These are phyloP conservation scores for Petroica traversi DNA, from an alignment of 2,113 vertebrate genomes.

Conservation along the genomic window DNA sequence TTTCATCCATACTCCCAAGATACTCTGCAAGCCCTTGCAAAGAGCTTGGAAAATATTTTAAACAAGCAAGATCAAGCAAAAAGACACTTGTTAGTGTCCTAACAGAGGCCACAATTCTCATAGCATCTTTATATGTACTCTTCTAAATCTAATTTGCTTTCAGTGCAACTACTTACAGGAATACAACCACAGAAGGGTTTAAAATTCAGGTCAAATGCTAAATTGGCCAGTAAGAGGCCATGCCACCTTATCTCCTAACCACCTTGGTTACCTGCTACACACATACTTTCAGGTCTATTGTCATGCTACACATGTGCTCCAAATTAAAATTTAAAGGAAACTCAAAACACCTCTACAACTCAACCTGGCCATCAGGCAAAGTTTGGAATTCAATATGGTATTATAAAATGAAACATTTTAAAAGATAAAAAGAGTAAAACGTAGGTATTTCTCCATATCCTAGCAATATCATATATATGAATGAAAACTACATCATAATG, in stretches of 20 bases:
- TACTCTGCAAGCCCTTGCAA: not conserved
- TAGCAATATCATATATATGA: rapidly evolving
- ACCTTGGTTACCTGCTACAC: not conserved
- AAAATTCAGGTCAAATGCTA: not conserved
- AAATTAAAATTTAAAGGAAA: not conserved
- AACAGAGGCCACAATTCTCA: not conserved
- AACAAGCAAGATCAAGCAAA: not conserved
- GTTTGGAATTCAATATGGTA: not conserved
- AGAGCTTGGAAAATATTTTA: not conserved
- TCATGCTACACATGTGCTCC: not conserved
- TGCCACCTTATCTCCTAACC: not conserved
- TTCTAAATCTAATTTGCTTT: not conserved
- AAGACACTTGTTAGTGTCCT: not conserved
- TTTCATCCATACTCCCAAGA: not conserved
- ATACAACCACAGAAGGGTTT: not conserved
- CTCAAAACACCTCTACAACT: not conserved
- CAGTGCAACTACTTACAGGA: not conserved
- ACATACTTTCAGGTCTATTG: not conserved
- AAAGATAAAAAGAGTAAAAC: not conserved
- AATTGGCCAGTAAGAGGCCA: not conserved
- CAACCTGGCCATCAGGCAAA: not conserved
- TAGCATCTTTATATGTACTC: not conserved
- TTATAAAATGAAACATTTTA: not conserved
- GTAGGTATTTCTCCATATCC: not conserved
- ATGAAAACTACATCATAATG: not conserved